phyloP scores from a whole-genome alignment of 2,113 vertebrate species.

The Colinus virginianus region DNA sequence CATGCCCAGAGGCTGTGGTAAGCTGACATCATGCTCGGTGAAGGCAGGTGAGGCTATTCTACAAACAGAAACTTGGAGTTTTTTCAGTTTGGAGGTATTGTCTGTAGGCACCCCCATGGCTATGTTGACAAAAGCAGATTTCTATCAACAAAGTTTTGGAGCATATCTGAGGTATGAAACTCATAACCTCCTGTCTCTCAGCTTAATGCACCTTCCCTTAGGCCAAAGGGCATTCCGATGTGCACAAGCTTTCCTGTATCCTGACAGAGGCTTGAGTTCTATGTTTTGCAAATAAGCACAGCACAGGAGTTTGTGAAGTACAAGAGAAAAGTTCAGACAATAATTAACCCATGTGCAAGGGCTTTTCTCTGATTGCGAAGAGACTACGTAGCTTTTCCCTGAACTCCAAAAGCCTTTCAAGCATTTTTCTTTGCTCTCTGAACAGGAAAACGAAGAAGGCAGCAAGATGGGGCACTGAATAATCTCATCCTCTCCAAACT shows the following conservation, averaged over 20 bases:
- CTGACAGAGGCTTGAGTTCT: not conserved
- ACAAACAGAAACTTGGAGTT: slow-evolving; percentile 64
- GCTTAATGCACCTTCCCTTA: not conserved
- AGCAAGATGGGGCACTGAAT: not conserved
- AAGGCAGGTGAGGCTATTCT: slow-evolving; percentile 37
- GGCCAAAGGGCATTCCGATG: not conserved
- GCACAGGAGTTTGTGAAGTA: not conserved
- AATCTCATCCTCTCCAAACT: not conserved
- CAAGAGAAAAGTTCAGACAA: not conserved
- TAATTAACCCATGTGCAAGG: not conserved
- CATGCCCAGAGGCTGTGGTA: not conserved
- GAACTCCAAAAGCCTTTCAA: not conserved
- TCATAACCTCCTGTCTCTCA: not conserved
- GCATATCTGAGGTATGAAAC: not conserved
- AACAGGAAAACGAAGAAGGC: not conserved
- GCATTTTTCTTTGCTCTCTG: not conserved
- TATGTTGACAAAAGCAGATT: slow-evolving; percentile 61
- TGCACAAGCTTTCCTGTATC: not conserved
- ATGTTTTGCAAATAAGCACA: slow-evolving; percentile 43
- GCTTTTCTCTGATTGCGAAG: not conserved
- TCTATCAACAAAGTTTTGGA: slow-evolving; percentile 65
- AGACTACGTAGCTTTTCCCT: not conserved
- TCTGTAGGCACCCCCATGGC: not conserved
- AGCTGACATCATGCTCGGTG: not conserved
- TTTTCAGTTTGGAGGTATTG: slow-evolving; percentile 8